Evolutionary conservation across 2,113 vertebrate genomes (phyloP).

Genomic region (Connochaetes taurinus): DNA sequence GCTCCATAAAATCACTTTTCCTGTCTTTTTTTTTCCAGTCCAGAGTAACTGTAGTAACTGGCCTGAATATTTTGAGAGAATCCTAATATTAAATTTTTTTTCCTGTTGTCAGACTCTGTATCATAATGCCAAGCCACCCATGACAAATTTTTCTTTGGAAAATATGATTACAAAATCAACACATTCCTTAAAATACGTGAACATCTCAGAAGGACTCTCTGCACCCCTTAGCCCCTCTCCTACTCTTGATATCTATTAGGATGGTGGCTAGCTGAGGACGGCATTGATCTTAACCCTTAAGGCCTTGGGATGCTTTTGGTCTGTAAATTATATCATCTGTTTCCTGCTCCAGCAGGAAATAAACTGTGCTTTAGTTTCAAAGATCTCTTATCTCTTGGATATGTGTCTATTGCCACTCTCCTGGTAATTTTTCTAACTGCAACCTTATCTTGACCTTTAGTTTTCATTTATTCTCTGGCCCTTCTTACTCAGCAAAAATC

Average conservation of each 20-base stretch:
- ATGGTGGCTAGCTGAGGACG: background rate
- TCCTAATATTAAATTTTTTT: background rate
- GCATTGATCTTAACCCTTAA: background rate
- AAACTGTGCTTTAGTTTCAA: background rate
- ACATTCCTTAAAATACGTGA: background rate
- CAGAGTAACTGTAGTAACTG: background rate
- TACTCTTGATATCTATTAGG: background rate
- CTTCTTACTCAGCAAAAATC: background rate
- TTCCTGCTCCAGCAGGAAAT: conserved; percentile 29
- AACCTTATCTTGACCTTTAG: background rate
- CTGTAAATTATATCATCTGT: background rate
- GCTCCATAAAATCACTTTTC: background rate
- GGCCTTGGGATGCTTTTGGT: background rate
- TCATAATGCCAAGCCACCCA: background rate
- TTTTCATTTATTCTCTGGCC: background rate
- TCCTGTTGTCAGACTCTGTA: background rate
- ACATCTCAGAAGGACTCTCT: background rate
- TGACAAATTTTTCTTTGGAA: background rate
- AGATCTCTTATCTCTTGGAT: background rate
- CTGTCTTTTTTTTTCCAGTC: background rate
- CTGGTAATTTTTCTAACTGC: background rate
- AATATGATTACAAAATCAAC: background rate
- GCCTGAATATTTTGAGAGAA: background rate
- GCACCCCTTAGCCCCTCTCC: too few species aligned
- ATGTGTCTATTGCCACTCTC: background rate